Conservation (phyloP, 2,797 vertebrate species). For the Danio kyathit region DNA sequence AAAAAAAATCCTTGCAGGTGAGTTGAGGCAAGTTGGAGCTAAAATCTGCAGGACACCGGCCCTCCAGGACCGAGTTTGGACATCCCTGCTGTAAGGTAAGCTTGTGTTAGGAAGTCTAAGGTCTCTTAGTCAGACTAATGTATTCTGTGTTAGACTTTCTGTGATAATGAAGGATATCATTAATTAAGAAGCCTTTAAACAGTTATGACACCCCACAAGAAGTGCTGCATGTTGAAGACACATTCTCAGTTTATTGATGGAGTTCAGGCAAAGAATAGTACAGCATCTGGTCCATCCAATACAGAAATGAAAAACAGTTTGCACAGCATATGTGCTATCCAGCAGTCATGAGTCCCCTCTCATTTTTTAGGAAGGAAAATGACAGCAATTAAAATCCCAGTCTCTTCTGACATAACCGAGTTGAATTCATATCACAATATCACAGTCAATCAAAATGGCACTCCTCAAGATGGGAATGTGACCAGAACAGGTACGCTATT, state of each 20-base stretch:
- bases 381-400: conserved; percentile 60
- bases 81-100: not conserved
- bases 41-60: no score
- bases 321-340: conserved; percentile 54
- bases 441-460: conserved; percentile 49
- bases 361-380: conserved; percentile 54
- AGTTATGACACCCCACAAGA: conserved; percentile 23
- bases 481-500: not conserved
- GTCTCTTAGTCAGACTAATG: conserved; percentile 26
- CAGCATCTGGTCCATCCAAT: conserved; percentile 55
- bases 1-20: no score
- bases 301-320: conserved; percentile 54
- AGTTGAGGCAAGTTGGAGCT: no score
- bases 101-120: not conserved
- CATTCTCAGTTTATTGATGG: conserved; percentile 52
- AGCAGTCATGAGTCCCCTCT: conserved; percentile 48
- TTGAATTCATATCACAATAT: conserved; percentile 55
- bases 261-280: conserved; percentile 37
- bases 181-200: conserved; percentile 38
- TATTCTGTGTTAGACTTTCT: conserved; percentile 34
- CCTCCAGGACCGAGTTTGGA: no score
- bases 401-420: conserved; percentile 43
- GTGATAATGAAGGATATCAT: conserved; percentile 43
- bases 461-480: not conserved
- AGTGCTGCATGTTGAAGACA: not conserved